Conservation (phyloP, 2,888 invertebrate genomes). For the Bellardia bayeri region DNA sequence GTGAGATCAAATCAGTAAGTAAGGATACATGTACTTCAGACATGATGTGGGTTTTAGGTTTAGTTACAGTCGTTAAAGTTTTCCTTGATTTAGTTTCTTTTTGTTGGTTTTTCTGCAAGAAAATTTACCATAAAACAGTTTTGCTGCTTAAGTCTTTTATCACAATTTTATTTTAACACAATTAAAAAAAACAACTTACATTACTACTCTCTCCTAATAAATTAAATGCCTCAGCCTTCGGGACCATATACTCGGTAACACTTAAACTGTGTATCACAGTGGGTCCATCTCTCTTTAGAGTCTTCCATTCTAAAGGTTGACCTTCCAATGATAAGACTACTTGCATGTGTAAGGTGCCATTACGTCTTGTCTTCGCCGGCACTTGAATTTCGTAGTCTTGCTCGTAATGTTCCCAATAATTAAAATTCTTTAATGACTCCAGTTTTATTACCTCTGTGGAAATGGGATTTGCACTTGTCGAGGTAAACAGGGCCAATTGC, state of each 20-base stretch:
- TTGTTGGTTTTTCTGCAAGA: slow-evolving; percentile 51
- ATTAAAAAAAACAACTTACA: slow-evolving; percentile 37
- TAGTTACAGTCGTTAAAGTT: neutral
- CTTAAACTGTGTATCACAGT: slow-evolving; percentile 87
- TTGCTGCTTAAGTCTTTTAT: slow-evolving; percentile 63
- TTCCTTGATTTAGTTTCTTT: neutral
- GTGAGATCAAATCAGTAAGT: slow-evolving; percentile 89
- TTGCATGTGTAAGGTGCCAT: slow-evolving; percentile 94
- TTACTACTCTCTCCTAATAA: slow-evolving; percentile 86
- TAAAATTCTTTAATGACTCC: slow-evolving; percentile 87
- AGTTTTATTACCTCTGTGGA: slow-evolving; percentile 87
- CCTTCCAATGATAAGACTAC: slow-evolving; percentile 88
- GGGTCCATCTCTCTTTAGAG: slow-evolving; percentile 86
- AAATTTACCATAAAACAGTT: slow-evolving; percentile 6
- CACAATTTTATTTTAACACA: neutral
- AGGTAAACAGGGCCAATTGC: slow-evolving; percentile 89
- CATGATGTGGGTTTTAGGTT: slow-evolving; percentile 89
- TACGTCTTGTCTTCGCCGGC: slow-evolving; percentile 90
- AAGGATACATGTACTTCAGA: slow-evolving; percentile 90
- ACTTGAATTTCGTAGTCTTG: slow-evolving; percentile 86
- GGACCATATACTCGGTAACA: slow-evolving; percentile 90
- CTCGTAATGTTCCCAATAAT: slow-evolving; percentile 87
- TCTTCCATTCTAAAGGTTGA: slow-evolving; percentile 86
- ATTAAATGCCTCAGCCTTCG: slow-evolving; percentile 90
- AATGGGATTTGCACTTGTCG: slow-evolving; percentile 86